Percentiles rank a stretch among this genome's conserved stretches.
Conservation (phyloP, 2,113 vertebrate genomes). For the Megaceryle maxima region DNA sequence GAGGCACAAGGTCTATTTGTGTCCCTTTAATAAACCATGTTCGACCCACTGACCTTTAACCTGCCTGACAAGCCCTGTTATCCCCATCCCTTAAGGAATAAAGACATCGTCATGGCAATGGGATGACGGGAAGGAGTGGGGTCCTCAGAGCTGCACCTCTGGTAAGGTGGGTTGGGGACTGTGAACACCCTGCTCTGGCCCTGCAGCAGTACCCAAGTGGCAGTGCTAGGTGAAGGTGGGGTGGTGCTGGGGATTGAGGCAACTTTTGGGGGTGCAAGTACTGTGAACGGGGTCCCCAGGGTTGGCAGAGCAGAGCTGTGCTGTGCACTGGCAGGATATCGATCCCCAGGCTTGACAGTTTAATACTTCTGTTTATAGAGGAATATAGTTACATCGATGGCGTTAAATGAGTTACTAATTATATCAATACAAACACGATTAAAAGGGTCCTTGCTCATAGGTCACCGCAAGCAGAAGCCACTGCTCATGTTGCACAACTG, state of each 20-base stretch:
- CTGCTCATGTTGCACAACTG: constrained; percentile 26
- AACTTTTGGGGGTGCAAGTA: not conserved
- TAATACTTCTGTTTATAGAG: constrained; percentile 74
- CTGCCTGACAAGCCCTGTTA: constrained; percentile 1
- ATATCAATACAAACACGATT: constrained; percentile 75
- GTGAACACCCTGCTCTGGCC: not conserved
- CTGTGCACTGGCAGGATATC: not conserved
- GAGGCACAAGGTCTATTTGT: not conserved
- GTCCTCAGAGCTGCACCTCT: not conserved
- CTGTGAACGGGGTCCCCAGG: accelerated
- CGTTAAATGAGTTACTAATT: constrained; percentile 76
- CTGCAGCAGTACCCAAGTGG: not conserved
- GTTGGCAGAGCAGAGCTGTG: accelerated
- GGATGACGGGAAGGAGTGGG: not conserved
- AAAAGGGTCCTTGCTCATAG: constrained; percentile 69
- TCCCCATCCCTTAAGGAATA: constrained; percentile 22
- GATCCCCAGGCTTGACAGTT: constrained; percentile 55
- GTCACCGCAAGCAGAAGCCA: constrained; percentile 20
- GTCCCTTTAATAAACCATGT: constrained; percentile 12
- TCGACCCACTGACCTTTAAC: constrained; percentile 43
- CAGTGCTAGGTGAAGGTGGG: accelerated
- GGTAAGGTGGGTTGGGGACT: not conserved
- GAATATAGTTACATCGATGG: constrained; percentile 72
- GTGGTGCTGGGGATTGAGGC: accelerated
- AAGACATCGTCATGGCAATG: not conserved